Evolutionary conservation across 2,888 invertebrate genomes (phyloP).

Genomic region (Cyrtodaria siliqua): DNA sequence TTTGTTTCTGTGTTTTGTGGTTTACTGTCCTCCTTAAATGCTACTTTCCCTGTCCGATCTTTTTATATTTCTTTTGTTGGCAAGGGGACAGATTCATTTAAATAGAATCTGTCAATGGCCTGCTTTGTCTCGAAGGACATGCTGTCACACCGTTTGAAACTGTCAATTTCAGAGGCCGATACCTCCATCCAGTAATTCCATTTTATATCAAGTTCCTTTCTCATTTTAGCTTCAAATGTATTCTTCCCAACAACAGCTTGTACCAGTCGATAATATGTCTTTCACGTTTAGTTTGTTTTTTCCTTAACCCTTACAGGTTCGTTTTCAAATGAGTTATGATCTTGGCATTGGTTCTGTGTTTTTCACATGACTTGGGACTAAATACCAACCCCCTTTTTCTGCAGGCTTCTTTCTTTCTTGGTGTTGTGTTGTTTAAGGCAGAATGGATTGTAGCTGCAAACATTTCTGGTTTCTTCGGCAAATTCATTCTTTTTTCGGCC

Average conservation of each 20-base stretch:
- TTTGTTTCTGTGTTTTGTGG: no score
- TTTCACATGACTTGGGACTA: not conserved
- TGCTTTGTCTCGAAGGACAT: slow-evolving; percentile 1
- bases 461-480: slow-evolving; percentile 13
- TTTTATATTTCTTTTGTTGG: no score
- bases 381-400: slow-evolving; percentile 9
- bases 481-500: slow-evolving; percentile 1
- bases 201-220: slow-evolving; percentile 11
- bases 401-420: slow-evolving; percentile 12
- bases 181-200: slow-evolving; percentile 10
- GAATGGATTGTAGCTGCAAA: slow-evolving; percentile 14
- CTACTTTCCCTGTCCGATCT: no score
- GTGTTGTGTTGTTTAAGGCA: slow-evolving; percentile 17
- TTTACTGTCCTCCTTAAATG: no score
- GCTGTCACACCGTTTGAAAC: not conserved
- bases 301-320: no score
- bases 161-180: slow-evolving; percentile 3
- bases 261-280: no score
- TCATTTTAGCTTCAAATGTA: slow-evolving; percentile 3
- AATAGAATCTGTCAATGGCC: slow-evolving; percentile 12
- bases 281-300: slow-evolving; percentile 7
- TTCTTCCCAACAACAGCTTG: slow-evolving; percentile 7
- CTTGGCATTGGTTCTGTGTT: not conserved
- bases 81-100: slow-evolving; percentile 10
- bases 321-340: not conserved